Evolutionary conservation across 2,113 vertebrate species (phyloP).

Genomic region (Ptychochromis oligacanthus): DNA sequence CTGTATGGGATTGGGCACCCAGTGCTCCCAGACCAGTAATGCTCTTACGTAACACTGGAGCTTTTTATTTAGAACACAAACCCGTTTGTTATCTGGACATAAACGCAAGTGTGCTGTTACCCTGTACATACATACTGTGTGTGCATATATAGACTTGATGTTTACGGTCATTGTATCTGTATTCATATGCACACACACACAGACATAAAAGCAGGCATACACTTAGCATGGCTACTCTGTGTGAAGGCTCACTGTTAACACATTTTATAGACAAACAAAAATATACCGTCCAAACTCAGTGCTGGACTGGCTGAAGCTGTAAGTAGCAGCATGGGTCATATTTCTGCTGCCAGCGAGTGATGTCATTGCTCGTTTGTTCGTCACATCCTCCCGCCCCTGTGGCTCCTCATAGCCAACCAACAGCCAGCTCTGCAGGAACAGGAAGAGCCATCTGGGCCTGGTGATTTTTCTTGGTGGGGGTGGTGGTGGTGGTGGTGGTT

Average conservation of each 20-base stretch:
- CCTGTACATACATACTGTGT: background rate
- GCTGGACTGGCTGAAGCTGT: conserved; percentile 24
- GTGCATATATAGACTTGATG: background rate
- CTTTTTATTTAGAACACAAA: conserved; percentile 36
- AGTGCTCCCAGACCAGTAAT: conserved; percentile 57
- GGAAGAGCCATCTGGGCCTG: conserved; percentile 80
- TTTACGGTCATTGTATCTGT: background rate
- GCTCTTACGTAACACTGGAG: conserved; percentile 51
- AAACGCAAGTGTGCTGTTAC: background rate
- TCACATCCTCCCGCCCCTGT: conserved; percentile 59
- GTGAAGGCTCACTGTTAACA: conserved; percentile 14
- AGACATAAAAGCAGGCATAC: conserved; percentile 13
- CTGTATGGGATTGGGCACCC: conserved; percentile 28
- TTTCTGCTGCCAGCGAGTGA: conserved; percentile 59
- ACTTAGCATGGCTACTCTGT: background rate
- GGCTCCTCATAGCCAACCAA: conserved; percentile 59
- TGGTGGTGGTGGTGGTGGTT: conserved; percentile 13
- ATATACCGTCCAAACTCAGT: conserved; percentile 37
- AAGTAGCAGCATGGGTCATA: conserved; percentile 48
- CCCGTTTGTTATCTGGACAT: background rate
- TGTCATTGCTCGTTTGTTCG: conserved; percentile 55
- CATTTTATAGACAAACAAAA: conserved; percentile 4
- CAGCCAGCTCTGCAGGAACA: conserved; percentile 62
- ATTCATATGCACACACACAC: background rate
- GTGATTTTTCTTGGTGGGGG: conserved; percentile 52